These are phyloP conservation scores for Taxidea taxus DNA, from an alignment of 2,113 vertebrate genomes.

Conservation along the genomic window DNA sequence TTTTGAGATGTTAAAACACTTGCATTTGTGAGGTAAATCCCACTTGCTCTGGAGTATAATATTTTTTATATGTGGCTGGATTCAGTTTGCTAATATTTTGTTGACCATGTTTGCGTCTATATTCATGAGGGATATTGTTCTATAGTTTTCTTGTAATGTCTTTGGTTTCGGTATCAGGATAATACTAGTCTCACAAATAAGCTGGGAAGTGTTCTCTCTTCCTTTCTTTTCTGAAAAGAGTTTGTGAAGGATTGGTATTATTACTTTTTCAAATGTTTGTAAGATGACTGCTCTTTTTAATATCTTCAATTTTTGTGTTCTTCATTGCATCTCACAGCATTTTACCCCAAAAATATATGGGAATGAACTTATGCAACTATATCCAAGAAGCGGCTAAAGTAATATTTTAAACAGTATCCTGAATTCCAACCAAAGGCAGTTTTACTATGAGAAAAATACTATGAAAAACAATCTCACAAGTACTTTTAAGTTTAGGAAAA, in stretches of 20 bases:
- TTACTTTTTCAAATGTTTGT: conserved; percentile 29
- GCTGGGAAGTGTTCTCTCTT: neutral
- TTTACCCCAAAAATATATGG: neutral
- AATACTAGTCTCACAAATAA: neutral
- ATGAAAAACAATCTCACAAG: conserved; percentile 18
- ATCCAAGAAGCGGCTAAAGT: conserved; percentile 11
- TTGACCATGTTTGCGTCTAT: neutral
- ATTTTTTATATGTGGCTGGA: neutral
- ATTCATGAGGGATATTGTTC: neutral
- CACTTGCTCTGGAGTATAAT: neutral
- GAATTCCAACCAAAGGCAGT: conserved; percentile 26
- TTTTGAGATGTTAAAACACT: conserved; percentile 26
- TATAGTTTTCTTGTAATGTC: neutral
- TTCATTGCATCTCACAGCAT: neutral
- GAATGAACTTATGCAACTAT: conserved; percentile 8
- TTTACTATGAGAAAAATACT: conserved; percentile 41
- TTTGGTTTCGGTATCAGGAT: neutral
- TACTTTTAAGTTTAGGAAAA: conserved; percentile 64
- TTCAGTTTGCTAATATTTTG: conserved; percentile 1
- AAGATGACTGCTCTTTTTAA: neutral
- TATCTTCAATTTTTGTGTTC: conserved; percentile 18
- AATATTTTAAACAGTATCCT: neutral
- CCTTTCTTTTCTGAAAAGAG: conserved; percentile 23
- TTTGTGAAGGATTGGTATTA: neutral
- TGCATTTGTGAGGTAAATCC: neutral